Percentiles rank a stretch among this genome's conserved stretches.
These are phyloP conservation scores for Belgica antarctica DNA, from an alignment of 2,888 invertebrate genomes.

Conservation along the genomic window DNA sequence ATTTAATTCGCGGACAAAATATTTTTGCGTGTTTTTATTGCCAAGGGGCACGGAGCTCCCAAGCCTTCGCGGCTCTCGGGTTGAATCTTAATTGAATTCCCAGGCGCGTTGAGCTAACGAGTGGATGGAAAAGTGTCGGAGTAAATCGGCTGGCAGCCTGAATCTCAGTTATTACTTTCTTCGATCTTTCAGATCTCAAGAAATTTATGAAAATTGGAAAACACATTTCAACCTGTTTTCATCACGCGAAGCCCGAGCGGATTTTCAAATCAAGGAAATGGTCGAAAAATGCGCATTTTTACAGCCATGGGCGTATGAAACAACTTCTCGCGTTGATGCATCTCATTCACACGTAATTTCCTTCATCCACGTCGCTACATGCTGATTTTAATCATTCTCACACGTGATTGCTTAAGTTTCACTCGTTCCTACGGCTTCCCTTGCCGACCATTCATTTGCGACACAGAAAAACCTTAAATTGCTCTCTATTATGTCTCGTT, in stretches of 20 bases:
- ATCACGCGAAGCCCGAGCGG: neutral
- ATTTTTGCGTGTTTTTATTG: too few species aligned
- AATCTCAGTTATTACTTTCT: constrained; percentile 8
- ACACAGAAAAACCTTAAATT: neutral
- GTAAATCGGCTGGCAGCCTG: constrained; percentile 11
- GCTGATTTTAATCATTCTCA: constrained; percentile 25
- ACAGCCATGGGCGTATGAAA: neutral
- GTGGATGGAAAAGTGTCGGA: constrained; percentile 8
- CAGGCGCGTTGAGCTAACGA: neutral
- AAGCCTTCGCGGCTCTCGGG: neutral
- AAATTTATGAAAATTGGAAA: constrained; percentile 25
- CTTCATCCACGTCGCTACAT: neutral
- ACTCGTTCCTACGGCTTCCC: constrained; percentile 14
- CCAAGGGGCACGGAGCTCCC: too few species aligned
- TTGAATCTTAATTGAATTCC: constrained; percentile 20
- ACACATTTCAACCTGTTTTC: neutral
- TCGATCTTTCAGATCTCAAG: constrained; percentile 8
- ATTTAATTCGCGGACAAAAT: too few species aligned
- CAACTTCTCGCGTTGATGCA: neutral
- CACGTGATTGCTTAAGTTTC: constrained; percentile 10
- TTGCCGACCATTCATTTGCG: neutral
- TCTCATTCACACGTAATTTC: constrained; percentile 13
- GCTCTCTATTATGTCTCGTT: constrained; percentile 33
- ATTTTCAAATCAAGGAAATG: neutral
- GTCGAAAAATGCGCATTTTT: neutral